These are phyloP conservation scores for Pollachius pollachius DNA, from an alignment of 2,113 vertebrate species.

Conservation along the genomic window DNA sequence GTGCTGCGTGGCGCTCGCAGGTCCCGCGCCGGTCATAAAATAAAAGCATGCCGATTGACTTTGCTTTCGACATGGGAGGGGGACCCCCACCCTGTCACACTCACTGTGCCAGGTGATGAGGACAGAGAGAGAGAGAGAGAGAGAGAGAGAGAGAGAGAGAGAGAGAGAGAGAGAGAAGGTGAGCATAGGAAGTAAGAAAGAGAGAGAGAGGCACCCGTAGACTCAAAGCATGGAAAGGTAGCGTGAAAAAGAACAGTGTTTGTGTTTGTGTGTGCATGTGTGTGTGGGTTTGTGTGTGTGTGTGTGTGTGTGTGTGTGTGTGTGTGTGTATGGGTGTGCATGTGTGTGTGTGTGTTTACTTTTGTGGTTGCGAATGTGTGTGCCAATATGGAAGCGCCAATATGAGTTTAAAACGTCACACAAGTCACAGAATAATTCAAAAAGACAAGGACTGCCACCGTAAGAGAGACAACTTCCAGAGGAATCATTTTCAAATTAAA, in stretches of 20 bases:
- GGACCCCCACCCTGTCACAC: conserved; percentile 27
- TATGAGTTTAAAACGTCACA: background rate
- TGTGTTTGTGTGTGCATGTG: too few species aligned
- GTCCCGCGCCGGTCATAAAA: conserved; percentile 28
- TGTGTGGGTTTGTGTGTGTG: too few species aligned
- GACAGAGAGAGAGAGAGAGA: conserved; percentile 20
- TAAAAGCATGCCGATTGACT: conserved; percentile 48
- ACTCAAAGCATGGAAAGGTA: background rate
- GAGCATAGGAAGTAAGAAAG: conserved; percentile 12
- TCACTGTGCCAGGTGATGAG: conserved; percentile 7
- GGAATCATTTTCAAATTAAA: conserved; percentile 20
- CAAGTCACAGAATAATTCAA: too few species aligned
- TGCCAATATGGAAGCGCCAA: too few species aligned
- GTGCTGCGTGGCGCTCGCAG: conserved; percentile 37
- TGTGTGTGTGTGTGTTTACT: too few species aligned
- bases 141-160: conserved; percentile 17
- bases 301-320: too few species aligned
- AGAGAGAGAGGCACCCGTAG: background rate
- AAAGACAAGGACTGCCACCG: too few species aligned
- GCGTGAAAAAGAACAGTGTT: conserved; percentile 3
- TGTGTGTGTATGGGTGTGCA: too few species aligned
- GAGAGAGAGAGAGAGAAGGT: conserved; percentile 18
- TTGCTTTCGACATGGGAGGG: conserved; percentile 50
- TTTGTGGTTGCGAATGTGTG: too few species aligned
- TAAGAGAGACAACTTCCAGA: background rate